Evolutionary conservation across 2,888 invertebrate species (phyloP).

Genomic region (Acronicta leporina): DNA sequence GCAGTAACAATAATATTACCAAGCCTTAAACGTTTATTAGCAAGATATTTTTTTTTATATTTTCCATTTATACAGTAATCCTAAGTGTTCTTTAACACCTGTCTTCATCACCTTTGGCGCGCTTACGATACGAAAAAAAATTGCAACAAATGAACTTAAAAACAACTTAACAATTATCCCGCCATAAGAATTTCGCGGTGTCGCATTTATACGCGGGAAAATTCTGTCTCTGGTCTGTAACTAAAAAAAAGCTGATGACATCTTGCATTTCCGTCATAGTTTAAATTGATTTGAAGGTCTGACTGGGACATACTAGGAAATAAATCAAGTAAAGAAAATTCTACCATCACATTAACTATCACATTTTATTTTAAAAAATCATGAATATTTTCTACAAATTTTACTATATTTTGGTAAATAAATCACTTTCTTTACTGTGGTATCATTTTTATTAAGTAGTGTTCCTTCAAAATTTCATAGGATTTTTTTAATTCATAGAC

Average conservation of each 20-base stretch:
- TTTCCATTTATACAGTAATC: conserved; percentile 81
- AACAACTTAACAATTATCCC: conserved; percentile 82
- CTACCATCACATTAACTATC: not conserved
- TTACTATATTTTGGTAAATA: not conserved
- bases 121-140: conserved; percentile 79
- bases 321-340: not conserved
- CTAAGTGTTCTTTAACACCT: conserved; percentile 66
- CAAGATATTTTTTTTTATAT: conserved; percentile 81
- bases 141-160: conserved; percentile 83
- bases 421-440: not conserved
- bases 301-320: too few relatives aligned
- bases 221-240: too few relatives aligned
- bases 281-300: too few relatives aligned
- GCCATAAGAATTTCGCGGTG: conserved; percentile 61
- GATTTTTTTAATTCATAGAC: not conserved
- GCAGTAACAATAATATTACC: conserved; percentile 61
- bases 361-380: conserved; percentile 4
- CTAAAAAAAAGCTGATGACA: too few relatives aligned
- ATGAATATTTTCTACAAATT: conserved; percentile 9
- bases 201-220: conserved; percentile 57
- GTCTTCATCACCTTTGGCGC: conserved; percentile 83
- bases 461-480: not conserved
- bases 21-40: conserved; percentile 67
- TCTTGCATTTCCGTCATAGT: too few relatives aligned
- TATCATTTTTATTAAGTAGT: not conserved